Evolutionary conservation across 2,797 vertebrate genomes (phyloP), one percentile per base, ranked within the genome.

Genomic region (Antennarius maculatus): DNA sequence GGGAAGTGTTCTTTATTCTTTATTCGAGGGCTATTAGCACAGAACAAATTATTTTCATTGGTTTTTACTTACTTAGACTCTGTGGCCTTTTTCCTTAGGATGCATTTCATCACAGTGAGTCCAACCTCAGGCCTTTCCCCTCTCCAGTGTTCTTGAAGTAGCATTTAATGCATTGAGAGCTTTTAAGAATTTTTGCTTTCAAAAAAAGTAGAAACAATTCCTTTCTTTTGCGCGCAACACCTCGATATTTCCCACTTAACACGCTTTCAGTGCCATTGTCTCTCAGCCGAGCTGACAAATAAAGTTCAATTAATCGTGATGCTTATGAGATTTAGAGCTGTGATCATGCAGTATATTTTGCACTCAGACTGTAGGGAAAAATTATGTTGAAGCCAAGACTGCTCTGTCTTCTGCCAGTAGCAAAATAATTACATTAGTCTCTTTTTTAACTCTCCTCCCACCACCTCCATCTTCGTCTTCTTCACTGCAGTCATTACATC

Each of bases 401-500:
- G 51, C 52, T 18, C 28, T 6, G 71, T 74, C 74, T 64, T 49
- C 74, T 72, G 69, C 73, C 78, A 76, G 66, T 0, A 46, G 74
- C 71, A 68, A 80, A 80, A 78, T 76, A 76, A 84, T 72, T 81
- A 70, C 78, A 79, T 88, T 77, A 69, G 63, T 68, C 61, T 76
- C 61, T 81, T 76, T 77, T 77, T 71, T 23, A 73, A 69, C 56
- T 69, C 53, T 64, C 77, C 83, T 66, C 79, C 86, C 57, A 81
- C 77, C 63, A 57, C 69, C 63, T 83, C 76, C 58, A 49, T 81
- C 76, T 81, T 76, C 31, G 52, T 79, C 78, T 78, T 76, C 61
- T 60, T 76, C 68, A 72, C 68, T 70, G 61, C 67, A 71, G 52
- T 83, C 76, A 76, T 86, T 85, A 82, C 37, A 62, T 85, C 82